Evolutionary conservation across 2,797 vertebrate species (phyloP), one percentile per base, ranked within the genome.

Genomic region (Mus minutoides): DNA sequence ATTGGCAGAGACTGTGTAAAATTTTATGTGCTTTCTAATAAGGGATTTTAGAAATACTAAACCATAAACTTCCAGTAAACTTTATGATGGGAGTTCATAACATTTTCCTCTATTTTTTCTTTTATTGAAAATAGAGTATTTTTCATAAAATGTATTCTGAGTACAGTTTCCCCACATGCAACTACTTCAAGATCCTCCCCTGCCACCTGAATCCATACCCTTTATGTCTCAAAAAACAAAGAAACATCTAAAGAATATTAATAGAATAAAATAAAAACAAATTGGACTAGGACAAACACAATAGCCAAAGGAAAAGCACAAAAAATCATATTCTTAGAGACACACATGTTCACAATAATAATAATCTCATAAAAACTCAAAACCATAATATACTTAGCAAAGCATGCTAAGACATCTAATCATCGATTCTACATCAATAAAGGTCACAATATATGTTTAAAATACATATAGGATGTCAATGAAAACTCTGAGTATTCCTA

Each of bases 1-100:
- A 90, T 86, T 96, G 95, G 76, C 49, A 90, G 26, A 76, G 86
- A 94, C 0, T 85, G 5, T 71, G 60, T 64, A 31, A 83, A 78
- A 16, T 86, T 90, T 37, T 17, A 22, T n/a, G 10, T 71, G 8
- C 69, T 86, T 94, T 92, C 67, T 82, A 58, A 58, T 10, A 75
- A 86, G 52, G 10, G 1, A 54, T 46, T 82, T 92, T 43, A 56
- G 52, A 76, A 88, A 13, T 21, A 77, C 80, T 12, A 83, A 75
- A 3, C 7, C 2, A 26, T 14, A 78, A 95, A 78, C 56, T 43
- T 22, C 10, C 60, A 93, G 58, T 31, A 37, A 92, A n/a, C 0
- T 24, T 90, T 76, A 46, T 49, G 2, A 34, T 71, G 4, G 4
- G 75, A 22, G 37, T 52, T 87, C 22, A 92, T 84, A 43, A 60